Base-by-base conservation (phyloP, 64 coral and sea anemone genomes). In the Acropora tenuis region DNA sequence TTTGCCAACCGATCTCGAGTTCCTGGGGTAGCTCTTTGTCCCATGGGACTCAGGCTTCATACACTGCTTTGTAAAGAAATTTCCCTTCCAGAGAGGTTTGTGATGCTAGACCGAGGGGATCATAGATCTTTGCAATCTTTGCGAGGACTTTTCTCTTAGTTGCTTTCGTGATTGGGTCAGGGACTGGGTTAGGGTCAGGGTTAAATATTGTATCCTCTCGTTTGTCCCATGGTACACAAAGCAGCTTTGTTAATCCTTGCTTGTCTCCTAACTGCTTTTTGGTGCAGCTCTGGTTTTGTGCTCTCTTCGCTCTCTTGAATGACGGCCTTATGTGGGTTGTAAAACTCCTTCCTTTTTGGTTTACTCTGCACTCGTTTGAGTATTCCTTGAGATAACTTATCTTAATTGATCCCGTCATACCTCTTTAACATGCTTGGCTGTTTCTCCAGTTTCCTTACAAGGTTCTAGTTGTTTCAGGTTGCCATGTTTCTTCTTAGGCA, bases 151-250 rank as follows among this genome's bases (percentile, higher is more conserved):
- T 78, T 78, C 85, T 69, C 53, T 92, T 92, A 8, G 78, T 92
- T 52, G 68, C n/a, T 50, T 89, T 80, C 41, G 18, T 84, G 55
- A 78, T 77, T 12, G 20, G 57, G 8, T 47, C 78, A 50, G 89
- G 85, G 76, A 91, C 53, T 88, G 57, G 86, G 46, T 11, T 59
- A 55, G n/a, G n/a, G n/a, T n/a, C n/a, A n/a, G n/a, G n/a, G n/a
- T n/a, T n/a, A n/a, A n/a, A n/a, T 46, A 92, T 48, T 59, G 53
- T 96, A 69, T 92, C 94, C 18, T 77, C 74, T 47, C 47, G 13
- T 52, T 88, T 96, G 74, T 91, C 68, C 94, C 90, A 96, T 50
- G 78, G 46, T 72, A 96, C n/a, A 49, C 94, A 90, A 15, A 96
- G 90, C 52, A 92, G 49, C 47, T 89, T 96, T 48, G 90, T 96